Base-by-base conservation (phyloP, 2,888 invertebrate species). In the Drosophila demipolita region DNA sequence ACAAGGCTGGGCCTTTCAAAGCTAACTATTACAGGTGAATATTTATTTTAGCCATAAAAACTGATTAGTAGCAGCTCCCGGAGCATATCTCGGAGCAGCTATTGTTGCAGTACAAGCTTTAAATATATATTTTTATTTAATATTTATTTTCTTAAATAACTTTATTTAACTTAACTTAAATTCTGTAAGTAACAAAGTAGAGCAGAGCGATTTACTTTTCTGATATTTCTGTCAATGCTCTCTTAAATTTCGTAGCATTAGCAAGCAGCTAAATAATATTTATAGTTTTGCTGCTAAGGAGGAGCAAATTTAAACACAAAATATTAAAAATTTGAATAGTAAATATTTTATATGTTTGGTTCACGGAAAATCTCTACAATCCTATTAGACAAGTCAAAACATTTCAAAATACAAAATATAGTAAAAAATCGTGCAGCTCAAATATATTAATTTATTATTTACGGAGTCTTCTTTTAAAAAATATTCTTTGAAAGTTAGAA, bases 1-100 rank as follows among this genome's bases (percentile, higher is more conserved):
- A 97, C 93, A 99, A 99, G 94, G 97, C 98, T 42, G 99, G 99
- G 35, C 99, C 99, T 48, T 99, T 99, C 94, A 99, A 99, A 94
- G 98, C 99, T 61, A 99, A 98, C 93, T 98, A 98, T 93, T 99
- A 99, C 94, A 96, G 99, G 96, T 98, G 94, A 78, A 29, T 54
- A 20, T 49, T 9, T 8, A 23, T 4, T 45, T 45, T 12, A 45
- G 45, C 15, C 1, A 1, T 23, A 12, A 36, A 35, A 15, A 3
- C 12, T 15, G 12, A 42, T 33, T 12, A 33, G n/a, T 4, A 32
- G 4, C 12, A 23, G 7, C 3, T 17, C 0, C 17, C 3, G 3
- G 3, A 1, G 20, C 45, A 15, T 12, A 20, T 12, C 7, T 40
- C 9, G 40, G n/a, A 17, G 40, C n/a, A n/a, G 40, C 8, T 40